Conservation (phyloP, 1,140 invertebrate species). For the Magallana angulata region DNA sequence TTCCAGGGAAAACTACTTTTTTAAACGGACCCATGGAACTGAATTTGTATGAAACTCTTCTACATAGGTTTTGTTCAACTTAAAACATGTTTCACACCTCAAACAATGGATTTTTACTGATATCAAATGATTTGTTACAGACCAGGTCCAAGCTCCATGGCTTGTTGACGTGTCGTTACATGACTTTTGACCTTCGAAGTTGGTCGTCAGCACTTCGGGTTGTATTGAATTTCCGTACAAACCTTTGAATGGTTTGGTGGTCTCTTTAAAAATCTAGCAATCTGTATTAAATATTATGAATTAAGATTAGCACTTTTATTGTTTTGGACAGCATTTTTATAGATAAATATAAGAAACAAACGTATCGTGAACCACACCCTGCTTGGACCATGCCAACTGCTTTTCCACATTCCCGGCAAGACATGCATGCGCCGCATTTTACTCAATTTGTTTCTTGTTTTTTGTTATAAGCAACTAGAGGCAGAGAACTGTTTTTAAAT, state of each 20-base stretch:
- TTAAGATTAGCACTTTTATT: background rate
- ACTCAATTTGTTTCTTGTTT: background rate
- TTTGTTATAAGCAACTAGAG: too few species aligned
- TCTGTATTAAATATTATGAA: background rate
- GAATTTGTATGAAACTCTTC: too few species aligned
- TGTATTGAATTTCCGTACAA: background rate
- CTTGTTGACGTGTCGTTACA: background rate
- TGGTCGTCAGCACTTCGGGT: background rate
- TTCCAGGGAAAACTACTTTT: too few species aligned
- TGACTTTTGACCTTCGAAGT: background rate
- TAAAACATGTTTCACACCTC: too few species aligned
- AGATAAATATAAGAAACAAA: background rate
- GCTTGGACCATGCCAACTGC: background rate
- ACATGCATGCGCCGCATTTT: background rate
- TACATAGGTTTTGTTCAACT: too few species aligned
- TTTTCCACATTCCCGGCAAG: background rate
- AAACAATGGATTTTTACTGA: too few species aligned
- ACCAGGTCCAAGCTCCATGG: too few species aligned
- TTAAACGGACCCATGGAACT: too few species aligned
- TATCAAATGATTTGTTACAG: too few species aligned
- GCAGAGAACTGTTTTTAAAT: too few species aligned
- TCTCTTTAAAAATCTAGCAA: background rate
- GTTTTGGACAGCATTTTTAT: background rate
- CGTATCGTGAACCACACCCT: background rate
- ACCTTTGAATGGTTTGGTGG: background rate